Evolutionary conservation across 2,888 invertebrate species (phyloP), one percentile per base, ranked within the genome.

Genomic region (Alitta virens): DNA sequence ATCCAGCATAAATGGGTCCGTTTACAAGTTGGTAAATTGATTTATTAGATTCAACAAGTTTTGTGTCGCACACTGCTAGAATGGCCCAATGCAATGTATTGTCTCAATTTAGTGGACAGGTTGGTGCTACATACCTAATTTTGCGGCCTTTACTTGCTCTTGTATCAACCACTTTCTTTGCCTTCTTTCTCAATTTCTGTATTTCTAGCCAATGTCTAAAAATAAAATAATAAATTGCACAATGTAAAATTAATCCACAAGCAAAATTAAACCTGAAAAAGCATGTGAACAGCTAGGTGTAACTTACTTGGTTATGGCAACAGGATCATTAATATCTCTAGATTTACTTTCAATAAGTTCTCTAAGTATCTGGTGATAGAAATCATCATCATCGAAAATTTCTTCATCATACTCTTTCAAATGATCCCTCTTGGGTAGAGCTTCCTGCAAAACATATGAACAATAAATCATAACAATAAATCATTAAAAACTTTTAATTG

Each of bases 351-450:
- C 94, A 67, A 98, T 95, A 43, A 98, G 84, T 80, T 97, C 95
- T 67, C 93, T 85, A 50, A 98, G 83, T 60, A 96, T 85, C 75
- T 94, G 92, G 81, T 96, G 95, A 82, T 98, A 98, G 81, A 98
- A 98, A 79, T 98, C 98, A 74, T 91, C 91, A 77, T 98, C 98
- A 80, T 98, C 96, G 83, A 93, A 98, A 74, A 97, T 91, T 83
- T 97, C 91, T 0, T 85, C 75, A 75, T 91, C 74, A 58, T 88
- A 87, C 71, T 89, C 88, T 59, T 77, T 70, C n/a, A 55, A 38
- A 24, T 56, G 62, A 9, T 61, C 64, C 23, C 62, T 18, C 2
- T 12, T 33, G 7, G 33, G 33, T 12, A 33, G 12, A 33, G 33
- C 12, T 33, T 33, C 33, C 33, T 33, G 33, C 5, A 33, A 33